phyloP scores from a whole-genome alignment of 2,888 invertebrate genomes.

The Anoncus sp. region DNA sequence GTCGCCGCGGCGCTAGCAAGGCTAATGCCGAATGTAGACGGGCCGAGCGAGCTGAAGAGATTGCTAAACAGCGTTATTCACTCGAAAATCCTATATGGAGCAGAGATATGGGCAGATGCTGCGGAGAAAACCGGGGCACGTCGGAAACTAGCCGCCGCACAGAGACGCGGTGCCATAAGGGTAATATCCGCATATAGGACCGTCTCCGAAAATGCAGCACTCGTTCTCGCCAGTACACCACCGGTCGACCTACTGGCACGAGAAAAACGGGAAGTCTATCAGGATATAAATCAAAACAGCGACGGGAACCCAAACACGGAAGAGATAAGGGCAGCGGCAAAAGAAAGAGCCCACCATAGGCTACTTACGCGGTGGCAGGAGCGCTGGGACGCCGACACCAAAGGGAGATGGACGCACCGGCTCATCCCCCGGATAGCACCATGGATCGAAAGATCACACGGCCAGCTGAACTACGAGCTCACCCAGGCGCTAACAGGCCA shows the following conservation, averaged over 20 bases:
- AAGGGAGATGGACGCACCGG: constrained; percentile 17
- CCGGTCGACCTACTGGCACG: constrained; percentile 1
- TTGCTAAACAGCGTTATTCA: constrained; percentile 42
- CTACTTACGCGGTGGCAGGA: constrained; percentile 2
- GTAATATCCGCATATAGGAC: neutral
- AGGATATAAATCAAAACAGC: neutral
- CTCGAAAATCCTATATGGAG: constrained; percentile 55
- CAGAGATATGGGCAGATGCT: constrained; percentile 46
- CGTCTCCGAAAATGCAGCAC: neutral
- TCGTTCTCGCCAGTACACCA: constrained; percentile 17
- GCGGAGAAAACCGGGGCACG: neutral
- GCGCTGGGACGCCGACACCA: neutral
- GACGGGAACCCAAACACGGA: neutral
- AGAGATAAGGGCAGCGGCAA: neutral
- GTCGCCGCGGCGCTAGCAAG: constrained; percentile 39
- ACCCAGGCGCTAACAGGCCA: constrained; percentile 1
- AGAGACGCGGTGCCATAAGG: neutral
- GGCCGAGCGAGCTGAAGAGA: constrained; percentile 38
- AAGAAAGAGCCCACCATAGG: neutral
- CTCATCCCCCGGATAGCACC: constrained; percentile 4
- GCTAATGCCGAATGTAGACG: constrained; percentile 61
- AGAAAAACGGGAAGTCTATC: neutral
- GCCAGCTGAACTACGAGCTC: neutral
- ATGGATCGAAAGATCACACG: neutral
- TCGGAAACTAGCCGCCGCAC: neutral